Evolutionary conservation across 2,888 invertebrate genomes (phyloP).

Genomic region (Elysia crispata): DNA sequence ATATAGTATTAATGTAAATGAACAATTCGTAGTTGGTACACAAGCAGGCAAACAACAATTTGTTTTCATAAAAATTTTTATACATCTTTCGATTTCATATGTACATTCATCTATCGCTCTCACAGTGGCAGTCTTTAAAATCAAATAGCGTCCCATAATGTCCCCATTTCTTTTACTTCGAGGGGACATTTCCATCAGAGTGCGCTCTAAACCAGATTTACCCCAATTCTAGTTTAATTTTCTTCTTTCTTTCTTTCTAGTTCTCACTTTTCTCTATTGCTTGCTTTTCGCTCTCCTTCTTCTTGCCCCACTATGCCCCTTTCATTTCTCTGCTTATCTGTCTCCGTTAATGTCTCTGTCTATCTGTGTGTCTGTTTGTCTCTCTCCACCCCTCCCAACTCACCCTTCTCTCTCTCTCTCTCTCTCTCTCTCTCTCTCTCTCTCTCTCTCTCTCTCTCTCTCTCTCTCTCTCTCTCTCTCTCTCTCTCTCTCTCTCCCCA

Average conservation of each 20-base stretch:
- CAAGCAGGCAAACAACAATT: no score
- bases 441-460: conserved; percentile 29
- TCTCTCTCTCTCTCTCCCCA: no score
- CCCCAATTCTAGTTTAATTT: neutral
- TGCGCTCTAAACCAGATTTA: no score
- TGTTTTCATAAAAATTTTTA: no score
- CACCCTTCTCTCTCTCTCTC: neutral
- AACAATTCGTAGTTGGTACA: no score
- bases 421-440: conserved; percentile 27
- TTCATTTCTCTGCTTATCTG: conserved; percentile 14
- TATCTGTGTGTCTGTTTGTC: neutral
- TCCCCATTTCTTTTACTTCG: conserved; percentile 24
- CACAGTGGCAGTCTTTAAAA: conserved; percentile 13
- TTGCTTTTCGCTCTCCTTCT: neutral
- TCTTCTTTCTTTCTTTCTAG: conserved; percentile 21
- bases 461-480: conserved; percentile 1
- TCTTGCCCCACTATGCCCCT: neutral
- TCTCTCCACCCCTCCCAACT: neutral
- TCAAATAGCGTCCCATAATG: no score
- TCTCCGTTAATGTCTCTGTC: conserved; percentile 23
- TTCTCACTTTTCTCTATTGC: conserved; percentile 15
- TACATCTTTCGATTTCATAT: no score
- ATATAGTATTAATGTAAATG: no score
- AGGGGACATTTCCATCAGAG: no score
- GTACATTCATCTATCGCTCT: no score